Percentiles rank a stretch among this genome's conserved stretches.
Evolutionary conservation across 2,797 vertebrate genomes (phyloP).

Genomic region (Lutra lutra): DNA sequence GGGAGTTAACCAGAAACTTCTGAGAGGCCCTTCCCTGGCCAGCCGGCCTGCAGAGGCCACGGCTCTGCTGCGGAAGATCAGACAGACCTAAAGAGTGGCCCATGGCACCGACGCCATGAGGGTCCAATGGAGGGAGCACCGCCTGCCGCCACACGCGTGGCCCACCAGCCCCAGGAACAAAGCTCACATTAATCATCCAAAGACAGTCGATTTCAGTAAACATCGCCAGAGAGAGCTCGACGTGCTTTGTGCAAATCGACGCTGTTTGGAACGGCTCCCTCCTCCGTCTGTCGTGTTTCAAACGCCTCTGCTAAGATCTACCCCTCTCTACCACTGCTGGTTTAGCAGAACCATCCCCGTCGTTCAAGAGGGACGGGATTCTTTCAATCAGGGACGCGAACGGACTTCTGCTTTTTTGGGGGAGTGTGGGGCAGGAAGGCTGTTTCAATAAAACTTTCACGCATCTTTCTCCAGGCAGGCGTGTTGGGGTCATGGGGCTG

Average conservation of each 20-base stretch:
- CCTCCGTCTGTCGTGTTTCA: slow-evolving; percentile 46
- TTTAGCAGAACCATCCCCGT: background rate
- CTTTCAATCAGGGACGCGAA: background rate
- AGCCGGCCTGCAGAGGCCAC: slow-evolving; percentile 74
- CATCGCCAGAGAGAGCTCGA: slow-evolving; percentile 67
- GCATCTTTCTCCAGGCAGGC: background rate
- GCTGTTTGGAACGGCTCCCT: slow-evolving; percentile 65
- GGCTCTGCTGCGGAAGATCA: slow-evolving; percentile 78
- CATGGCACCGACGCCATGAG: slow-evolving; percentile 74
- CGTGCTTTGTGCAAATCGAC: slow-evolving; percentile 64
- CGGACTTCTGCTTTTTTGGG: slow-evolving; percentile 8
- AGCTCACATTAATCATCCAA: slow-evolving; percentile 77
- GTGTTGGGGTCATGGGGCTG: background rate
- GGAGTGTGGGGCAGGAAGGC: background rate
- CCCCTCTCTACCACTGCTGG: background rate
- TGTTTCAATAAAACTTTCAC: background rate
- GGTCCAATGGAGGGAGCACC: slow-evolving; percentile 79
- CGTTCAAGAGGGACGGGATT: background rate
- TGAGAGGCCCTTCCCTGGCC: slow-evolving; percentile 83
- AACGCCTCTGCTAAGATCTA: slow-evolving; percentile 17
- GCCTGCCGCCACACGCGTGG: slow-evolving; percentile 71
- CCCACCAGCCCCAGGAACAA: slow-evolving; percentile 72
- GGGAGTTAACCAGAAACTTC: slow-evolving; percentile 77
- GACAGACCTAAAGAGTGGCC: slow-evolving; percentile 74
- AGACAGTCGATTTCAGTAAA: slow-evolving; percentile 76